phyloP scores from a whole-genome alignment of 1,140 invertebrate genomes.

The Drosophila prosaltans region DNA sequence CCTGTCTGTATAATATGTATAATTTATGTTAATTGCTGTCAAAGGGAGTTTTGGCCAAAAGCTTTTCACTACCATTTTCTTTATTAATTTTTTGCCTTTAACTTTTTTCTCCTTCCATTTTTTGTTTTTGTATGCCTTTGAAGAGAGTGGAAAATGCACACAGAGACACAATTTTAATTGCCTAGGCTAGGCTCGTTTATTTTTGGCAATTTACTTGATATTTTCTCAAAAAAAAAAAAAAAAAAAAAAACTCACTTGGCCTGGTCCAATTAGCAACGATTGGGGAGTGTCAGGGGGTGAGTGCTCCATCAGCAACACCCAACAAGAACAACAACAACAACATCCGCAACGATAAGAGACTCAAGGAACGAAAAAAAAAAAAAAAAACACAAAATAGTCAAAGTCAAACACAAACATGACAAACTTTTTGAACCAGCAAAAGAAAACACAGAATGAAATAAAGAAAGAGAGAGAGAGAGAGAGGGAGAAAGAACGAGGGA shows the following conservation, averaged over 20 bases:
- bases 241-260: not conserved
- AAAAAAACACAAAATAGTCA: conserved; percentile 3
- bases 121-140: no score
- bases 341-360: conserved; percentile 1
- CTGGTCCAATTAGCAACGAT: conserved; percentile 33
- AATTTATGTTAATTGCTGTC: conserved; percentile 14
- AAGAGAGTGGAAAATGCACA: not conserved
- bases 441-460: conserved; percentile 6
- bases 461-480: conserved; percentile 1
- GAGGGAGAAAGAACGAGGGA: not conserved
- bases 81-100: not conserved
- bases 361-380: conserved; percentile 3
- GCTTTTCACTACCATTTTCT: conserved; percentile 3
- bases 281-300: not conserved
- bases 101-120: no score
- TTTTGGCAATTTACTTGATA: conserved; percentile 27
- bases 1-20: not conserved
- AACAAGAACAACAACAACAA: not conserved
- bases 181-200: not conserved
- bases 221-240: not conserved
- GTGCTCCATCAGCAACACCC: not conserved
- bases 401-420: conserved; percentile 24
- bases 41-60: conserved; percentile 1
- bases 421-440: conserved; percentile 13
- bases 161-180: conserved; percentile 14